Evolutionary conservation across 1,140 invertebrate species (phyloP).

Genomic region (Delia radicum): DNA sequence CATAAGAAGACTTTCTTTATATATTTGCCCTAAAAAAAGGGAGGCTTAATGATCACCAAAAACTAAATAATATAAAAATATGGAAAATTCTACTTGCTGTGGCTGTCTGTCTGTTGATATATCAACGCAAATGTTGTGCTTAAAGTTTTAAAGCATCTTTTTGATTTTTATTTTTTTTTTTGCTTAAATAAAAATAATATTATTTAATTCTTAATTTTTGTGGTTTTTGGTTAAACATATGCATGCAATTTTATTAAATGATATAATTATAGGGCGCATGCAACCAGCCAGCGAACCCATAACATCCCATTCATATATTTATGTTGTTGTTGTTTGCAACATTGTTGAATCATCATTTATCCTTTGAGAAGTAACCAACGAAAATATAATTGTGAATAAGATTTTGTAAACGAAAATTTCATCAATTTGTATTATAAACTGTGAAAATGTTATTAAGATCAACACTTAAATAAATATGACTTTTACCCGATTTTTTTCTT

Average conservation of each 20-base stretch:
- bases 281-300: background rate
- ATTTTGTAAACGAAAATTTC: too few relatives aligned
- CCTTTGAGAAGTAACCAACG: background rate
- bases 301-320: background rate
- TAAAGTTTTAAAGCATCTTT: background rate
- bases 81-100: background rate
- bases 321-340: background rate
- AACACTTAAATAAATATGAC: too few relatives aligned
- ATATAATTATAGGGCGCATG: conserved; percentile 19
- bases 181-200: too few relatives aligned
- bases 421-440: too few relatives aligned
- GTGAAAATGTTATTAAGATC: too few relatives aligned
- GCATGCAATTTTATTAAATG: conserved; percentile 21
- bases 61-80: background rate
- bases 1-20: background rate
- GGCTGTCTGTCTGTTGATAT: background rate
- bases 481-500: too few relatives aligned
- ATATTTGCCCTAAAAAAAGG: background rate
- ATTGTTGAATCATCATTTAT: background rate
- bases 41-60: background rate
- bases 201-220: background rate
- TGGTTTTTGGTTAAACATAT: conserved; percentile 2
- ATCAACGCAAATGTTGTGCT: background rate
- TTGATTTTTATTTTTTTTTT: background rate
- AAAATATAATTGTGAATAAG: too few relatives aligned